Base-by-base conservation (phyloP, 2,797 vertebrate genomes). In the Clarias laeviceps region DNA sequence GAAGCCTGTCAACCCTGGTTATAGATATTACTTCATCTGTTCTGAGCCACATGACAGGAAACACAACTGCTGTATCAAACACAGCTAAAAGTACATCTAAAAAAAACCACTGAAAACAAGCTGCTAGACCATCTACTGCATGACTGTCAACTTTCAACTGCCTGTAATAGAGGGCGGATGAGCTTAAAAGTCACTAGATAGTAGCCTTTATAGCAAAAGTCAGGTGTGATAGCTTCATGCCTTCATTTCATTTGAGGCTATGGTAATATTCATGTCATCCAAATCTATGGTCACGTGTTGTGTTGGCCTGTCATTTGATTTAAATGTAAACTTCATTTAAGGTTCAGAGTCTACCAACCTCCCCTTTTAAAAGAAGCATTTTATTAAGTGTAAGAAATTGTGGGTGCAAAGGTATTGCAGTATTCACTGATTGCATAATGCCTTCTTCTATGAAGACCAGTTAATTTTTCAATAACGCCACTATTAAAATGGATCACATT, bases 401-500 rank as follows among this genome's bases (percentile, higher is more conserved):
- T 37, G 57, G 15, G 56, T 64, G 34, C 24, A 27, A 18, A n/a
- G 37, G n/a, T 59, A 40, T 22, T 45, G 50, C 37, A 50, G 32
- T 64, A 37, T 61, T 62, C 29, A 62, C 82, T 68, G 7, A 1
- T 5, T 54, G 14, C 22, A 40, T 57, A 80, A 50, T 59, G 14
- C 24, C n/a, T 82, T 18, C 34, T 40, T 27, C 14, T 24, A n/a
- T 69, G 37, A 82, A 86, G n/a, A 34, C 3, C 57, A 74, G 57
- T 74, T 65, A 59, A 85, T 82, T 85, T 32, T 61, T n/a, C n/a
- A 72, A 61, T 81, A 56, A 61, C 17, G 59, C 61, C 12, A 82
- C 20, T 40, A 2, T 22, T 64, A 12, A 85, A 72, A 27, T 34
- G 34, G 5, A 73, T 66, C 40, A 66, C 9, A 20, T 66, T 62